Conservation (phyloP, 1,140 invertebrate genomes). For the Drosophila nigromelanica region DNA sequence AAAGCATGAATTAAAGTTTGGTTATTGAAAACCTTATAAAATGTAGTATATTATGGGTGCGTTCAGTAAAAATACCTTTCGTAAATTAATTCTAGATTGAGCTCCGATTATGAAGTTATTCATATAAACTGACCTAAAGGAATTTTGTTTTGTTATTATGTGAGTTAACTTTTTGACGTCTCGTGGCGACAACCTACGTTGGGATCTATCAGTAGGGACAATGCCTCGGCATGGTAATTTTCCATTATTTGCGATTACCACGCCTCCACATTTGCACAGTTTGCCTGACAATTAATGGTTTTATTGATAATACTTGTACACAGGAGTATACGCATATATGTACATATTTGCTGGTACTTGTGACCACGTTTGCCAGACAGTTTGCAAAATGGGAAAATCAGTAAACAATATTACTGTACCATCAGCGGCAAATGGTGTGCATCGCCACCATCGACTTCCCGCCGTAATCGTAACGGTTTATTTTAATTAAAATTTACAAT, state of each 20-base stretch:
- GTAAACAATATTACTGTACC: constrained; percentile 73
- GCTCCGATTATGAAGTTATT: too few relatives aligned
- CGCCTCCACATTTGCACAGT: constrained; percentile 18
- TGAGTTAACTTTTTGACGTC: neutral
- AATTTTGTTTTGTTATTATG: too few relatives aligned
- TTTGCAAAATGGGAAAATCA: constrained; percentile 41
- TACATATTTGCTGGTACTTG: constrained; percentile 12
- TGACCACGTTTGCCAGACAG: constrained; percentile 17
- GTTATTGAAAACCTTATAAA: too few relatives aligned
- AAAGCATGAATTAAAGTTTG: too few relatives aligned
- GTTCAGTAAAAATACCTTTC: too few relatives aligned
- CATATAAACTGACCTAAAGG: too few relatives aligned
- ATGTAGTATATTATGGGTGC: too few relatives aligned
- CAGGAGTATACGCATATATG: neutral
- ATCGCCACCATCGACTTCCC: constrained; percentile 1
- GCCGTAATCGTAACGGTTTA: constrained; percentile 71
- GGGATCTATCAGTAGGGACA: neutral
- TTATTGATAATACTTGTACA: constrained; percentile 21
- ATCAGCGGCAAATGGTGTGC: constrained; percentile 37
- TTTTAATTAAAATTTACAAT: constrained; percentile 83
- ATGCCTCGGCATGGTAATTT: constrained; percentile 3
- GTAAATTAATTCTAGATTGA: too few relatives aligned
- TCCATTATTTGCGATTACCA: constrained; percentile 15
- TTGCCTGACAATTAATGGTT: constrained; percentile 38
- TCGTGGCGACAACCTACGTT: neutral